Base-by-base conservation (phyloP, 2,888 invertebrate genomes). In the Phorcus lineatus region DNA sequence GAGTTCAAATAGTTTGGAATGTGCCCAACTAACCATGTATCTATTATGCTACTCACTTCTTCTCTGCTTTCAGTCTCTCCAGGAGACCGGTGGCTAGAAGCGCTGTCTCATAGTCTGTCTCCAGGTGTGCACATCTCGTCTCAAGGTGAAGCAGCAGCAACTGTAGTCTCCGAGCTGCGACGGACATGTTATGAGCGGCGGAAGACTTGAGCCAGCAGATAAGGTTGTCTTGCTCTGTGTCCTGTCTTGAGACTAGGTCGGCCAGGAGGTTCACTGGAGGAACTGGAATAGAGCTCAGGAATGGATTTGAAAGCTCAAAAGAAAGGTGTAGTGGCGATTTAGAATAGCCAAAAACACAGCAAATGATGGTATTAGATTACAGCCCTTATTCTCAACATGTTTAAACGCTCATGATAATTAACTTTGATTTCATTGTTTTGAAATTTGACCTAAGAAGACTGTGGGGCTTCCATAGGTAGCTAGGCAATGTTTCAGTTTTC, bases 31-130 rank as follows among this genome's bases (percentile, higher is more conserved):
- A n/a, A n/a, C n/a, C n/a, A n/a, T 28, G 22, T 17, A 36, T n/a
- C 4, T 13, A 36, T 28, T 3, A 22, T 11, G 2, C 6, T 24
- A 78, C 40, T 47, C 74, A 52, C 53, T 28, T 13, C 24, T 7
- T 0, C 31, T 40, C n/a, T 31, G 40, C 86, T 40, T 80, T 67
- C 6, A 91, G 83, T 77, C 92, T 86, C 83, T 91, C 92, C 78
- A 89, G 82, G 52, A 91, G 83, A 16, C 92, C 92, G 9, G 88
- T 83, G 52, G 84, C 82, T 17, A 89, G 74, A 24, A 88, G 85
- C 9, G 89, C 88, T 40, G 87, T 83, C 77, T 91, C 90, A 86
- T 89, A 89, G 76, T 89, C 86, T 36, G 88, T 87, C 79, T 91
- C 91, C 53, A 86, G 76, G 57, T 88, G 85, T 0, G 86, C 84